Evolutionary conservation across 2,113 vertebrate species (phyloP).

Genomic region (Coregonus clupeaformis): DNA sequence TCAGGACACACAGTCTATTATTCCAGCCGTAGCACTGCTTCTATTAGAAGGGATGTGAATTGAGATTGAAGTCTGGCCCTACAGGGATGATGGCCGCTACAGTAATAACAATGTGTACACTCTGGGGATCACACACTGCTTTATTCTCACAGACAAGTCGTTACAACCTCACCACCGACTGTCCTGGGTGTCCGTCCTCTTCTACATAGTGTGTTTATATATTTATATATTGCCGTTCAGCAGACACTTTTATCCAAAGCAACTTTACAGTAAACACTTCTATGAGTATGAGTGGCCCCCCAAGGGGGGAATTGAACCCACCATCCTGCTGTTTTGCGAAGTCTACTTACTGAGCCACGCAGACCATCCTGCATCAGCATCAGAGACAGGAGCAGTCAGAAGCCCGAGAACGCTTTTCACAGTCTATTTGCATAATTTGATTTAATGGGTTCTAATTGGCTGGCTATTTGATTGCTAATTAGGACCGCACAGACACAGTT

Average conservation of each 20-base stretch:
- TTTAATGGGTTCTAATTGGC: background rate
- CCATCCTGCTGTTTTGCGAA: too few relatives aligned
- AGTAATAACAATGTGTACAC: too few relatives aligned
- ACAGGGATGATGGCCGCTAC: background rate
- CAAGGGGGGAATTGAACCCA: too few relatives aligned
- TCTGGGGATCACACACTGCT: too few relatives aligned
- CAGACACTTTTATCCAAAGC: background rate
- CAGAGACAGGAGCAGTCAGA: background rate
- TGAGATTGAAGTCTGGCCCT: slow-evolving; percentile 4
- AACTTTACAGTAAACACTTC: too few relatives aligned
- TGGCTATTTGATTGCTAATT: background rate
- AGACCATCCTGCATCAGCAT: background rate
- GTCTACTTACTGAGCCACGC: too few relatives aligned
- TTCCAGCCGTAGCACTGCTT: slow-evolving; percentile 3
- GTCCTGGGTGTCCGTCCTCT: background rate
- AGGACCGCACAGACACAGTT: background rate
- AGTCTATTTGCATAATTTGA: background rate
- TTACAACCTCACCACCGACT: too few relatives aligned
- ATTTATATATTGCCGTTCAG: background rate
- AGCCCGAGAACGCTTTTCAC: background rate
- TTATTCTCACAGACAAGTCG: too few relatives aligned
- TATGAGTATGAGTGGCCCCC: too few relatives aligned
- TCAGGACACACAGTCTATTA: slow-evolving; percentile 2
- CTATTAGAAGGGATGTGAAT: slow-evolving; percentile 4
- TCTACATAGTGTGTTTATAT: background rate